Conservation (phyloP, 2,113 vertebrate genomes). For the zebrafish (Danio rerio) region GRCz12tu NC_133193.1:10299501-10300000, state of each 20-base stretch:
- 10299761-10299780: too few species aligned
- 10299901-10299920: too few species aligned
- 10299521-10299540: constrained; percentile 28
- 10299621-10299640: neutral
- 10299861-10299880: too few species aligned
- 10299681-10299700: constrained; percentile 34
- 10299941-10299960: too few species aligned
- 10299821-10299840: too few species aligned
- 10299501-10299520: constrained; percentile 16
- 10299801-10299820: too few species aligned
- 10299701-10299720: neutral
- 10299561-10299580: constrained; percentile 26
- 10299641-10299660: constrained; percentile 31
- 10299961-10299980: too few species aligned
- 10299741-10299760: neutral
- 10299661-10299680: constrained; percentile 4
- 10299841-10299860: too few species aligned
- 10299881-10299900: too few species aligned
- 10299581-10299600: constrained; percentile 17
- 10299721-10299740: constrained; percentile 24
- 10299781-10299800: too few species aligned
- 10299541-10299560: neutral
- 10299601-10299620: constrained; percentile 24
- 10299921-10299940: too few species aligned
- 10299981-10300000: too few species aligned